Evolutionary conservation across 2,113 vertebrate genomes (phyloP), one percentile per base, ranked within the genome.

Genomic region (Spea multiplicata): DNA sequence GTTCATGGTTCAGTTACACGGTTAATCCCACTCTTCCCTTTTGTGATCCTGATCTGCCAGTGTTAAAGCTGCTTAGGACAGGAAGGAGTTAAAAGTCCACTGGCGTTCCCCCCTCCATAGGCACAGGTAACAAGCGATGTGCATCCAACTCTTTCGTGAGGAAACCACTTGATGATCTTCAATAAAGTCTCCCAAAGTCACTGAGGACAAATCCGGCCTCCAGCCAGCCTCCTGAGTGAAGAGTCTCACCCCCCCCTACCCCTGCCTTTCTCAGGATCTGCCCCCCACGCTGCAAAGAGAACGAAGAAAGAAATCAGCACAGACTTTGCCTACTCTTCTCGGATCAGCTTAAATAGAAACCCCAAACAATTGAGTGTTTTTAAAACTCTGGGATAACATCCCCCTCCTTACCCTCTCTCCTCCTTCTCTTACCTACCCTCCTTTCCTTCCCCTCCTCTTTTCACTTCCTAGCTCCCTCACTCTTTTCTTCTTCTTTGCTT

Each of bases 211-310:
- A 80, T 68, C 78, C 78, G 50, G 78, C 71, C 78, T 74, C 65
- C 71, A 67, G 78, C 72, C 71, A 74, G 71, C 78, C 71, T 30
- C 75, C 78, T 68, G 67, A 80, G 45, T 68, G 48, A 68, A 45
- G 46, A 80, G 52, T 59, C 64, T 73, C 44, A 80, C 83, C 80
- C 87, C 80, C 87, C 85, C 76, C 87, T 84, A 82, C 84, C 84
- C 80, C 84, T 82, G 74, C 84, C 59, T 84, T 81, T 66, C 81
- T 77, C 66, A 80, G 64, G 68, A 67, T 80, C 70, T 73, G 78
- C 78, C 78, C 78, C 78, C 71, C 78, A 73, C 70, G 10, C 78
- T 52, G 62, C 77, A 47, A 44, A 44, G 61, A 79, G 49, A 65
- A 57, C 10, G 57, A 44, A 73, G 45, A 80, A 80, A 49, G 45